phyloP scores from a whole-genome alignment of 2,797 vertebrate genomes.

The Kryptopterus vitreolus region DNA sequence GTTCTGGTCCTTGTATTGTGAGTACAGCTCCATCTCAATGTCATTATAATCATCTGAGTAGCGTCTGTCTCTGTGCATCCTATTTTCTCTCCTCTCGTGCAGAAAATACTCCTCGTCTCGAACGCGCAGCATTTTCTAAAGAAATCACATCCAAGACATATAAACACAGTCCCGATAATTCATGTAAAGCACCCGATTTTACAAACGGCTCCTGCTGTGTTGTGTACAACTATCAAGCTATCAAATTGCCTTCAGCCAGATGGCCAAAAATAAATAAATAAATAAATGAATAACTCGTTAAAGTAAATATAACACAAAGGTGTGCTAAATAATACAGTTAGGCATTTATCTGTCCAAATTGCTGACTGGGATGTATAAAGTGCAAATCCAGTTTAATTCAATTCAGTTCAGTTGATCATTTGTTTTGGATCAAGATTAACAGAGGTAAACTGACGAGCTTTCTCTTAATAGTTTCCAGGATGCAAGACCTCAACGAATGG shows the following conservation, averaged over 20 bases:
- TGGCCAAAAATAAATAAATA: not conserved
- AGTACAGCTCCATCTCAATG: slow-evolving; percentile 85
- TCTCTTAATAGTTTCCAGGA: no score
- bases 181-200: not conserved
- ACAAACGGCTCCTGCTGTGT: not conserved
- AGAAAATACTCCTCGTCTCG: slow-evolving; percentile 82
- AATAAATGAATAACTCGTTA: not conserved
- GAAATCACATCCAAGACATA: slow-evolving; percentile 22
- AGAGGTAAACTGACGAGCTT: not conserved
- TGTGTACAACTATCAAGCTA: not conserved
- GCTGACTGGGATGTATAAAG: no score
- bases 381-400: not conserved
- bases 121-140: slow-evolving; percentile 88
- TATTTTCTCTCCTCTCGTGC: slow-evolving; percentile 83
- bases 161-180: not conserved
- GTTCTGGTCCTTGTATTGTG: slow-evolving; percentile 77
- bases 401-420: no score
- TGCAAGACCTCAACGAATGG: no score
- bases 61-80: slow-evolving; percentile 76
- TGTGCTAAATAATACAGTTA: not conserved
- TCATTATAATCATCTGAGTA: slow-evolving; percentile 87
- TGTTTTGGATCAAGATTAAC: not conserved
- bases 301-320: not conserved
- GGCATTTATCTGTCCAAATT: not conserved
- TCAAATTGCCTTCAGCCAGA: not conserved